Conservation (phyloP, 2,113 vertebrate genomes). For the Trachemys scripta region DNA sequence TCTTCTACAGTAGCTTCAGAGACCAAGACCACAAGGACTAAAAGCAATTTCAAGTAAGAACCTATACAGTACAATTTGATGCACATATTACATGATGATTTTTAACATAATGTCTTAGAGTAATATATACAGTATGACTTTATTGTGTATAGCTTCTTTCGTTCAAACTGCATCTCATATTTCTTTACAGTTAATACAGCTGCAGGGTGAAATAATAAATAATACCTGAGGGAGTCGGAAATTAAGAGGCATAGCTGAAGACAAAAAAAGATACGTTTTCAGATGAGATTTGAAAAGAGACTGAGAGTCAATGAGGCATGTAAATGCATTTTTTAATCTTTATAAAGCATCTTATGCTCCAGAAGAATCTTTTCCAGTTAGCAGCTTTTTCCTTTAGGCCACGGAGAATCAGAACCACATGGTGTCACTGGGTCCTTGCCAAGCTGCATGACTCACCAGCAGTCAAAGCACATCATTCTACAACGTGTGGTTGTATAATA, state of each 20-base stretch:
- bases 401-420: neutral
- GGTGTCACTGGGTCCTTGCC: neutral
- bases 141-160: neutral
- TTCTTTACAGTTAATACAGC: neutral
- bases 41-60: rapidly evolving
- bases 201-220: conserved; percentile 1
- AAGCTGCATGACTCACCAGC: neutral
- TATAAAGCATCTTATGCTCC: neutral
- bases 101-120: neutral
- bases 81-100: neutral
- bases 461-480: neutral
- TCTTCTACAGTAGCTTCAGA: neutral
- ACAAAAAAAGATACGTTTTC: neutral
- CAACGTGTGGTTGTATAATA: neutral
- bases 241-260: conserved; percentile 8
- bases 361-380: conserved; percentile 2
- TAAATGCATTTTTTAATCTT: conserved; percentile 30
- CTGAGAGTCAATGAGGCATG: neutral
- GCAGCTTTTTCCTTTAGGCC: conserved; percentile 33
- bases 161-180: neutral
- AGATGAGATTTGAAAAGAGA: conserved; percentile 40
- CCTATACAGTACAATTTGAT: neutral
- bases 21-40: neutral
- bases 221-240: neutral
- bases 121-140: neutral